A percentile compares a stretch with the other conserved stretches of the same genome.
phyloP scores from a whole-genome alignment of 2,888 invertebrate species.

The Thymelicus sylvestris region DNA sequence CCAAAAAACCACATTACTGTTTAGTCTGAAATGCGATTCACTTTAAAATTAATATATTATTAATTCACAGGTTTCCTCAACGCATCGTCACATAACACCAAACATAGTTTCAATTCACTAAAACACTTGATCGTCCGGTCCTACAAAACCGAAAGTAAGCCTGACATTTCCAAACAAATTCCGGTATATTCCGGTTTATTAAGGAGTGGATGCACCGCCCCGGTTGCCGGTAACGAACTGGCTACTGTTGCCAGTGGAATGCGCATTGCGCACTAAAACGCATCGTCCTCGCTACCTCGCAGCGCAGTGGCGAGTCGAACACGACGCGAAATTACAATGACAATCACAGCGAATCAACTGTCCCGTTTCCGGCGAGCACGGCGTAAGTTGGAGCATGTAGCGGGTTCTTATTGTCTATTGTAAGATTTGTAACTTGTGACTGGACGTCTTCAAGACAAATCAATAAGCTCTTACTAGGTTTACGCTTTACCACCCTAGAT shows the following conservation, averaged over 20 bases:
- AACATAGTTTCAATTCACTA: no score
- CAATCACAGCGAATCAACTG: constrained; percentile 65
- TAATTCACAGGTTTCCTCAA: background rate
- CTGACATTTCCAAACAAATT: background rate
- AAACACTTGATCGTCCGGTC: no score
- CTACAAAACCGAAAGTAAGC: background rate
- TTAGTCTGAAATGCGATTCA: no score
- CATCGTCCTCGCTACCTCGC: constrained; percentile 31
- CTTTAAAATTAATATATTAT: background rate
- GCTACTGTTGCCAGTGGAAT: background rate
- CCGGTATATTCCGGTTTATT: background rate
- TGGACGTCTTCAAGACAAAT: no score
- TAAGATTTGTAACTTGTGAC: no score
- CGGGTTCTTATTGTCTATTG: constrained; percentile 26
- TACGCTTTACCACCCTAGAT: no score
- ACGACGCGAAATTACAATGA: constrained; percentile 72
- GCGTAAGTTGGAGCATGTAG: constrained; percentile 41
- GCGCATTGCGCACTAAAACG: constrained; percentile 37
- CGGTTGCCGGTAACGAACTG: constrained; percentile 13
- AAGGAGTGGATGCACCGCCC: constrained; percentile 12
- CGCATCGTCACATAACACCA: no score
- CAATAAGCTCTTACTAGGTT: no score
- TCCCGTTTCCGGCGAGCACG: constrained; percentile 60
- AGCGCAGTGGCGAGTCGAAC: constrained; percentile 33
- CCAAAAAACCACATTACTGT: background rate